Evolutionary conservation across 2,113 vertebrate genomes (phyloP).

Genomic region (Pimephales promelas): DNA sequence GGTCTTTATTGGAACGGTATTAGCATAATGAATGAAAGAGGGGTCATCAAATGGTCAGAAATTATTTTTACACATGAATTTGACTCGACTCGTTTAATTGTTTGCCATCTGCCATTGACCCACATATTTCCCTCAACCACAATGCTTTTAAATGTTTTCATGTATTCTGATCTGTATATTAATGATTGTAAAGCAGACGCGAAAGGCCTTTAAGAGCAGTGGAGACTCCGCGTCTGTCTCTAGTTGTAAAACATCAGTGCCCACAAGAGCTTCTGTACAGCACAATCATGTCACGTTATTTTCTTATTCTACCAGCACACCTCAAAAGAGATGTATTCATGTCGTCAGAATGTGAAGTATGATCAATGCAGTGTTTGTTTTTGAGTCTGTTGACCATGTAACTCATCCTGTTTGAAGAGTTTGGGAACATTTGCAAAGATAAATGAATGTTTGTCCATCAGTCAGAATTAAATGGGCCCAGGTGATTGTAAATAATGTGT

Average conservation of each 20-base stretch:
- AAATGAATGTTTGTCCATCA: background rate
- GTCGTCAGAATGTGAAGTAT: slow-evolving; percentile 3
- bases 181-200: background rate
- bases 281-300: slow-evolving; percentile 25
- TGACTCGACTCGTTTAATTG: background rate
- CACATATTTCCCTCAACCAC: background rate
- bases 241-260: background rate
- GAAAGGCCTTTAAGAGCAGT: slow-evolving; percentile 5
- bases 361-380: slow-evolving; percentile 13
- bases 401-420: slow-evolving; percentile 14
- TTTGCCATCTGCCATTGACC: background rate
- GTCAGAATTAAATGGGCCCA: background rate
- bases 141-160: background rate
- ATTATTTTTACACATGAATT: background rate
- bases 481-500: background rate
- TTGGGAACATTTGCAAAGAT: slow-evolving; percentile 17
- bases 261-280: slow-evolving; percentile 7
- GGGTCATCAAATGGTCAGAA: background rate
- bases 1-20: background rate
- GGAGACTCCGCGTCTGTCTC: background rate
- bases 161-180: slow-evolving; percentile 13
- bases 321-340: background rate
- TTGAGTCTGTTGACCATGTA: background rate
- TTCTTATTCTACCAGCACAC: slow-evolving; percentile 2
- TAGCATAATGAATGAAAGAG: background rate